Evolutionary conservation across 2,888 invertebrate genomes (phyloP), one percentile per base, ranked within the genome.

Genomic region (Sminthurides aquaticus): DNA sequence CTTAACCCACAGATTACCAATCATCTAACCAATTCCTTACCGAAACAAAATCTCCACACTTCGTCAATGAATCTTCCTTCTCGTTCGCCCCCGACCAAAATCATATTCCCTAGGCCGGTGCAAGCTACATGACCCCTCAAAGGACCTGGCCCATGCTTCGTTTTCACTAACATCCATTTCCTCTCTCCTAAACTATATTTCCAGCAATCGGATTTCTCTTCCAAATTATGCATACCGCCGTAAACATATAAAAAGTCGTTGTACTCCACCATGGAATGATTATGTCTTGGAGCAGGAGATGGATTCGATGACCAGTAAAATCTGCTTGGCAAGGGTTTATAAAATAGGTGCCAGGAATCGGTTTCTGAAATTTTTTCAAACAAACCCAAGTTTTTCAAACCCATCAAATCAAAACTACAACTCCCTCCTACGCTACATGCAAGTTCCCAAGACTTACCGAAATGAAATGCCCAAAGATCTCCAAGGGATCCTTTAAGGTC

Each of bases 401-500:
- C 48, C 62, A 8, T 62, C 57, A 8, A 18, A n/a, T n/a, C n/a
- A n/a, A n/a, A n/a, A n/a, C n/a, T n/a, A n/a, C n/a, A n/a, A n/a
- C n/a, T n/a, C n/a, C n/a, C n/a, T n/a, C n/a, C n/a, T n/a, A n/a
- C n/a, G n/a, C n/a, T n/a, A n/a, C n/a, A n/a, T n/a, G n/a, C n/a
- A n/a, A n/a, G n/a, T n/a, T n/a, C 34, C 1, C 27, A 18, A 58
- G n/a, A 74, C 79, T 79, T 79, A 91, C 91, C 90, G 72, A 91
- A 89, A 79, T 90, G 88, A 77, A 89, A 92, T 1, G 87, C 87
- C 93, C 93, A 93, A 3, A 92, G 80, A 78, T 93, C 91, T 61
- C 87, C 85, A 22, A 87, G 87, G 54, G 91, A 91, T 5, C 92
- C 92, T 63, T 87, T 82, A 68, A 91, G 80, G 78, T 93, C 92